These are phyloP conservation scores for Nebria ingens DNA, from an alignment of 1,140 invertebrate species.

Conservation along the genomic window DNA sequence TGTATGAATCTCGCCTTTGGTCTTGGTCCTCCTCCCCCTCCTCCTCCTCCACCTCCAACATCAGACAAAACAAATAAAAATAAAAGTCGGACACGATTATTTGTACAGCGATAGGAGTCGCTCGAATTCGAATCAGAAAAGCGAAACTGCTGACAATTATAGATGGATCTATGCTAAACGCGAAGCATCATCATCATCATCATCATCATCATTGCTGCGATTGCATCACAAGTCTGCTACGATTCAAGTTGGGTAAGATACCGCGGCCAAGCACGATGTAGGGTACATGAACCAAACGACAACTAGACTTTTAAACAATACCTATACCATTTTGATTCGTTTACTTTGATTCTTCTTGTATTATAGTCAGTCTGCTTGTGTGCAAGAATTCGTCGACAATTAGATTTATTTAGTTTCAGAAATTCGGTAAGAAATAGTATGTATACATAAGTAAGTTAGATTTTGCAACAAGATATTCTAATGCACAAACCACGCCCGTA, in stretches of 20 bases:
- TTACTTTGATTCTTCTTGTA: not conserved
- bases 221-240: not conserved
- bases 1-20: no score
- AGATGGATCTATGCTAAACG: slow-evolving; percentile 7
- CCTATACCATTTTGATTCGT: not conserved
- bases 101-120: no score
- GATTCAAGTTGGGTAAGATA: not conserved
- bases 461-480: not conserved
- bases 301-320: not conserved
- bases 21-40: no score
- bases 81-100: no score
- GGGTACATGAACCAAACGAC: no score
- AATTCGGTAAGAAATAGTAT: no score
- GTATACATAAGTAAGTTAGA: no score
- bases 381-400: not conserved
- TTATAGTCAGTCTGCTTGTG: not conserved
- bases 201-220: not conserved
- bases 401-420: no score
- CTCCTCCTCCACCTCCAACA: no score
- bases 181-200: not conserved
- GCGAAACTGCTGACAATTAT: slow-evolving; percentile 8
- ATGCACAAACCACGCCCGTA: not conserved
- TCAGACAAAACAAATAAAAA: no score
- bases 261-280: not conserved
- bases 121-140: slow-evolving; percentile 7